These are phyloP conservation scores for Athripsodes cinereus DNA, from an alignment of 2,888 invertebrate species.

Conservation along the genomic window DNA sequence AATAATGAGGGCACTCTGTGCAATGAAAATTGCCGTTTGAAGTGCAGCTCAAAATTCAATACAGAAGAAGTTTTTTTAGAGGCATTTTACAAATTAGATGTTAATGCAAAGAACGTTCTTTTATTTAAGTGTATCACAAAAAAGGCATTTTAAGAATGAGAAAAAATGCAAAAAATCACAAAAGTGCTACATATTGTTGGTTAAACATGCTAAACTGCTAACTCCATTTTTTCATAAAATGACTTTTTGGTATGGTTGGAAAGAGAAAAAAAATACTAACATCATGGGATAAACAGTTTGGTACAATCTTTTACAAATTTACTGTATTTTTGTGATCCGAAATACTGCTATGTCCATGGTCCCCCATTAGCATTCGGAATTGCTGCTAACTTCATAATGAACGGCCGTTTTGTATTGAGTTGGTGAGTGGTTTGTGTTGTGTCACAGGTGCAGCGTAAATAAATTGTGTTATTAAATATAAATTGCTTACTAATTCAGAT, in stretches of 20 bases:
- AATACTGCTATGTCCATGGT: neutral
- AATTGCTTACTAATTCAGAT: neutral
- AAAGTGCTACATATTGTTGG: neutral
- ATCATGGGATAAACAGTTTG: neutral
- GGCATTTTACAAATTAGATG: neutral
- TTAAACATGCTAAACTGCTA: no score
- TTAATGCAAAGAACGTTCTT: neutral
- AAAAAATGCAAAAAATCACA: neutral
- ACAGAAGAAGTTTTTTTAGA: neutral
- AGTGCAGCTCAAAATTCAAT: neutral
- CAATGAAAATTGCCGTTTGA: neutral
- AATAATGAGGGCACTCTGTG: neutral
- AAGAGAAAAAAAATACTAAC: neutral
- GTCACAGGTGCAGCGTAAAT: neutral
- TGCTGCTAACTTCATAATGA: neutral
- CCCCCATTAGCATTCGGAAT: neutral
- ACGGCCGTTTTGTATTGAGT: neutral
- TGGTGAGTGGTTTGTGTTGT: neutral
- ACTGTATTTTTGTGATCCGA: neutral
- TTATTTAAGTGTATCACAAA: neutral
- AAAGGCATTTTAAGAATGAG: neutral
- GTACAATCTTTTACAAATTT: neutral
- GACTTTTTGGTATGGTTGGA: neutral
- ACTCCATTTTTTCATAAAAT: neutral
- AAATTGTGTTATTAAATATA: neutral